phyloP scores from a whole-genome alignment of 2,888 invertebrate genomes.

The Tetragonula carbonaria region DNA sequence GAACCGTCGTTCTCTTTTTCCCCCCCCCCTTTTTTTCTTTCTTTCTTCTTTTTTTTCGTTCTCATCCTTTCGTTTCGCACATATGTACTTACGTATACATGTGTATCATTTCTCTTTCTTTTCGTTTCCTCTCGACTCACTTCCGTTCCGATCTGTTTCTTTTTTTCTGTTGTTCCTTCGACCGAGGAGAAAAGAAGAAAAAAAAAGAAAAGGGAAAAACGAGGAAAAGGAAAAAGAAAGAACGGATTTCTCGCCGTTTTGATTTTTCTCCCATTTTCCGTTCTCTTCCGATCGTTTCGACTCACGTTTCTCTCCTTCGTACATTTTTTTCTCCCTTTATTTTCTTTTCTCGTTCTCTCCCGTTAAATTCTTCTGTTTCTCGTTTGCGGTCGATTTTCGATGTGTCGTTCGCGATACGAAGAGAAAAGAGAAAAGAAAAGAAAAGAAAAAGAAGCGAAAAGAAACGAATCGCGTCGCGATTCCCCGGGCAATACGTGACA shows the following conservation, averaged over 20 bases:
- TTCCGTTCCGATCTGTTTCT: conserved; percentile 43
- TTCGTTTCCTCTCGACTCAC: conserved; percentile 33
- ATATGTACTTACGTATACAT: conserved; percentile 13
- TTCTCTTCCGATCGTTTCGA: not conserved
- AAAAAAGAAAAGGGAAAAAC: not conserved
- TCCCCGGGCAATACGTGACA: too few relatives aligned
- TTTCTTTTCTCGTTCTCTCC: not conserved
- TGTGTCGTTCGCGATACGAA: not conserved
- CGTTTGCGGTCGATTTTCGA: not conserved
- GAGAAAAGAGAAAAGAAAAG: not conserved
- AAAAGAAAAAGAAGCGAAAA: not conserved
- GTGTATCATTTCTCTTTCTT: conserved; percentile 25
- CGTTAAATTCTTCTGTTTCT: not conserved
- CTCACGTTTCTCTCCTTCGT: not conserved
- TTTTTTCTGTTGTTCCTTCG: conserved; percentile 53
- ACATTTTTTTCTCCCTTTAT: not conserved
- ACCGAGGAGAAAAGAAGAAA: not conserved
- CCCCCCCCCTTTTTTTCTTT: not conserved
- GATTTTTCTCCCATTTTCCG: not conserved
- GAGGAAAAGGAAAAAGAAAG: not conserved
- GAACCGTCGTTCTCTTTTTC: conserved; percentile 15
- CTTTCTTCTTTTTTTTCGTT: not conserved
- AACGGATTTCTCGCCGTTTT: conserved; percentile 18
- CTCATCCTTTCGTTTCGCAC: too few relatives aligned
- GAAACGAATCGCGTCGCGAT: not conserved